These are phyloP conservation scores for Hipposideros larvatus DNA, from an alignment of 2,797 vertebrate species.

Conservation along the genomic window DNA sequence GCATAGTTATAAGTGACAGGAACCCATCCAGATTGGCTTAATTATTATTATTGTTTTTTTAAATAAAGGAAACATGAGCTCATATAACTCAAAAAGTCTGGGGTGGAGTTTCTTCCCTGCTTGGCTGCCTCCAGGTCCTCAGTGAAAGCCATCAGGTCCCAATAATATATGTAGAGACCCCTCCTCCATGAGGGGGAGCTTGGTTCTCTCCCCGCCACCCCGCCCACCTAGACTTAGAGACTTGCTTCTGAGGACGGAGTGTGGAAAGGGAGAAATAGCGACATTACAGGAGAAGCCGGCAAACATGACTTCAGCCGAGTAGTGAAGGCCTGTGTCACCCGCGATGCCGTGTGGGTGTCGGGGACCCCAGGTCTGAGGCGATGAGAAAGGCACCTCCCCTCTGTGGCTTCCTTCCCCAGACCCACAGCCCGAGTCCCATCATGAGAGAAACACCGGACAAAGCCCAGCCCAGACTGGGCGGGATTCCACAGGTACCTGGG, in stretches of 20 bases:
- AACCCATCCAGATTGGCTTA: not conserved
- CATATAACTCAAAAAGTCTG: too few relatives aligned
- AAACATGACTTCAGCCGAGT: fast-evolving
- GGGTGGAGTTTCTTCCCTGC: not conserved
- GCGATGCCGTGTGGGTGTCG: fast-evolving
- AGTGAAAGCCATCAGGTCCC: not conserved
- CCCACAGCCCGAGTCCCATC: too few relatives aligned
- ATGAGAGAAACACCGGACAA: too few relatives aligned
- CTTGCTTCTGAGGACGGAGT: not conserved
- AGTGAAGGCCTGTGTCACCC: fast-evolving
- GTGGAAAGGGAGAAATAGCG: too few relatives aligned
- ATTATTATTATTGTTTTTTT: not conserved
- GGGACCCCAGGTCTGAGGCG: not conserved
- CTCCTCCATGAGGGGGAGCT: not conserved
- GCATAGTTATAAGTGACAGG: not conserved
- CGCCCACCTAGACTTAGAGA: too few relatives aligned
- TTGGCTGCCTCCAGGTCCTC: not conserved
- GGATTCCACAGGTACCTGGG: too few relatives aligned
- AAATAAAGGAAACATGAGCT: not conserved
- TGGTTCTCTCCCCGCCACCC: fast-evolving
- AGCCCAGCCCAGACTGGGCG: too few relatives aligned
- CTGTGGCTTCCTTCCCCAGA: not conserved
- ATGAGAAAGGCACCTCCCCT: not conserved
- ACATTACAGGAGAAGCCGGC: fast-evolving
- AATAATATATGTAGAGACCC: fast-evolving